Conservation (phyloP, 2,113 vertebrate species). For the Passer montanus region DNA sequence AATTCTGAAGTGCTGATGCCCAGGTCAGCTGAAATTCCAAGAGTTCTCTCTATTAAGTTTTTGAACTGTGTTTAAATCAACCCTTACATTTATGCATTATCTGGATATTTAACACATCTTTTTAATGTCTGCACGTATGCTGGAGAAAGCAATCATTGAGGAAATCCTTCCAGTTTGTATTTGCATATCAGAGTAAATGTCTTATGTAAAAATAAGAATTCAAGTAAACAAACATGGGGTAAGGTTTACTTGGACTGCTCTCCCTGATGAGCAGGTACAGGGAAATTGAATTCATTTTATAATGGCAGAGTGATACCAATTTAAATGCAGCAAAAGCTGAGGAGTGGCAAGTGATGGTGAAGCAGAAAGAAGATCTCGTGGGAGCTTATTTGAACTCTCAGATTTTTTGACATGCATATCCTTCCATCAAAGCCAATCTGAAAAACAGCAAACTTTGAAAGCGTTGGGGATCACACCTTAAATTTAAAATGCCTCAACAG, state of each 20-base stretch:
- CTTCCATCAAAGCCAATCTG: constrained; percentile 4
- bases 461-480: not conserved
- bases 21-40: not conserved
- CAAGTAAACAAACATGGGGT: not conserved
- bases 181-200: not conserved
- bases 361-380: not conserved
- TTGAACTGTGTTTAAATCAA: not conserved
- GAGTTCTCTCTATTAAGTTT: not conserved
- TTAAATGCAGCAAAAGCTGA: constrained; percentile 25
- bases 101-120: not conserved
- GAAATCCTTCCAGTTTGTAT: not conserved
- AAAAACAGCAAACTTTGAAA: not conserved
- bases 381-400: not conserved
- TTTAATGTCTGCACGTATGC: not conserved
- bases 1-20: not conserved
- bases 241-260: not conserved
- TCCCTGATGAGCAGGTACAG: not conserved
- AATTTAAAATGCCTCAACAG: not conserved
- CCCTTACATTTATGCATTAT: not conserved
- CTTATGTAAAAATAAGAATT: not conserved
- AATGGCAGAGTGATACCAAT: constrained; percentile 31
- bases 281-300: constrained; percentile 10
- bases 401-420: not conserved
- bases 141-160: not conserved
- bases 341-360: not conserved